A percentile compares a stretch with the other conserved stretches of the same genome.
These are phyloP conservation scores for Rhagonycha lutea DNA, from an alignment of 2,888 invertebrate species.

Conservation along the genomic window DNA sequence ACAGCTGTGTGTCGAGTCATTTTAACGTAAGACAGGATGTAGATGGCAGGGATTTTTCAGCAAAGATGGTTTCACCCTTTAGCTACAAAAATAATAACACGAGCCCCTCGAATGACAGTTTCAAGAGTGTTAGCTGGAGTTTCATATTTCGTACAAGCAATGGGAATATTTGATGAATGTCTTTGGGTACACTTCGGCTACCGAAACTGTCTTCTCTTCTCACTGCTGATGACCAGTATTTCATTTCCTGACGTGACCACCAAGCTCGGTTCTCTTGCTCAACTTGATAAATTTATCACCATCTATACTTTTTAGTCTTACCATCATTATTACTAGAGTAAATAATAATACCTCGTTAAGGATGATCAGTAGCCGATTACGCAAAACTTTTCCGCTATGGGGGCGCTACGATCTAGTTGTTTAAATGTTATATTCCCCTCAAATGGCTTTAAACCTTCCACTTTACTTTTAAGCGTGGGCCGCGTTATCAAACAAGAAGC, in stretches of 20 bases:
- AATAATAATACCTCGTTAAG: background rate
- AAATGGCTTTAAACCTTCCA: too few species aligned
- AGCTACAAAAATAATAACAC: slow-evolving; percentile 4
- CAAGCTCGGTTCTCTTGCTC: background rate
- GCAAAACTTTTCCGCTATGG: too few species aligned
- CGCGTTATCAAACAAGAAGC: too few species aligned
- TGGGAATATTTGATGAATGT: background rate
- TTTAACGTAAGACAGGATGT: slow-evolving; percentile 35
- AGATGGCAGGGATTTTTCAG: slow-evolving; percentile 17
- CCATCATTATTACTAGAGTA: background rate
- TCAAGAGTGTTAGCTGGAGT: background rate
- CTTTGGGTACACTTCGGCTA: background rate
- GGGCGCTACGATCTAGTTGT: too few species aligned
- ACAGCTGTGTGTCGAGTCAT: slow-evolving; percentile 30
- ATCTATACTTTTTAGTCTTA: background rate
- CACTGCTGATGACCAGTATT: background rate
- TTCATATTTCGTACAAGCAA: background rate
- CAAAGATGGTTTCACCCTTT: slow-evolving; percentile 17
- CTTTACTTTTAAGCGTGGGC: too few species aligned
- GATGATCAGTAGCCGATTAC: too few species aligned
- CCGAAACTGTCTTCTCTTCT: background rate
- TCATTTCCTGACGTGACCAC: background rate
- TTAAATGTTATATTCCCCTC: too few species aligned
- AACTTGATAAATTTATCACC: background rate
- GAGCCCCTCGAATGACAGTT: background rate